Conservation (phyloP, 1,140 invertebrate species). For the Dendroctonus valens region DNA sequence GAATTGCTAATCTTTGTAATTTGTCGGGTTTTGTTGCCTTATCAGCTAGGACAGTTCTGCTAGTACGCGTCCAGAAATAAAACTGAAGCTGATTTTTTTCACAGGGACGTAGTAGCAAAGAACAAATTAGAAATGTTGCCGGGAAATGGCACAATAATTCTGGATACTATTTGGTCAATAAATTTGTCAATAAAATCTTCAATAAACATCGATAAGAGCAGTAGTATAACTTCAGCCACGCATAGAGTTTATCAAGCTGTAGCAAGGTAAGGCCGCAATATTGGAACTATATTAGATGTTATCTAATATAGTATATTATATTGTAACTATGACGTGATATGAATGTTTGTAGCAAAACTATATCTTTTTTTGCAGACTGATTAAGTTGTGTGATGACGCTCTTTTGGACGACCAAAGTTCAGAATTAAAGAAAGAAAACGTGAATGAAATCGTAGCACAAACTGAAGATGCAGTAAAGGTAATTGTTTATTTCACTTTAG, state of each 20-base stretch:
- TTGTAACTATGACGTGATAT: not conserved
- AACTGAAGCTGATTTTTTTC: constrained; percentile 48
- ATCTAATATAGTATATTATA: no score
- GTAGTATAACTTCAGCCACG: constrained; percentile 68
- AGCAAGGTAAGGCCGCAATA: constrained; percentile 59
- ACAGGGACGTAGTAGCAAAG: constrained; percentile 87
- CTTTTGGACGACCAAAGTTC: constrained; percentile 68
- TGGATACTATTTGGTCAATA: constrained; percentile 88
- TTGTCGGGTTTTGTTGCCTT: no score
- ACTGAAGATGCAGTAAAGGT: constrained; percentile 77
- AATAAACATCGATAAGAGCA: constrained; percentile 46
- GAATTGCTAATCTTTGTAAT: no score
- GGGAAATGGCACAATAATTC: constrained; percentile 86
- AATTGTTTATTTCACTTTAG: constrained; percentile 6
- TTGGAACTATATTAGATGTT: no score
- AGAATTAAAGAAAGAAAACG: constrained; percentile 68
- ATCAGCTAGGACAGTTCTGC: no score
- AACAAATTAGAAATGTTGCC: constrained; percentile 89
- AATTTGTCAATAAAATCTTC: constrained; percentile 62
- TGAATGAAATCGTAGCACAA: constrained; percentile 73
- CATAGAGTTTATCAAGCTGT: constrained; percentile 84
- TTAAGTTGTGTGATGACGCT: constrained; percentile 87
- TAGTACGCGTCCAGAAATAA: not conserved
- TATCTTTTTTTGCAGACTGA: constrained; percentile 52
- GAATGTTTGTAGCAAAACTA: not conserved